Evolutionary conservation across 2,797 vertebrate species (phyloP).

Genomic region (Pampus argenteus): DNA sequence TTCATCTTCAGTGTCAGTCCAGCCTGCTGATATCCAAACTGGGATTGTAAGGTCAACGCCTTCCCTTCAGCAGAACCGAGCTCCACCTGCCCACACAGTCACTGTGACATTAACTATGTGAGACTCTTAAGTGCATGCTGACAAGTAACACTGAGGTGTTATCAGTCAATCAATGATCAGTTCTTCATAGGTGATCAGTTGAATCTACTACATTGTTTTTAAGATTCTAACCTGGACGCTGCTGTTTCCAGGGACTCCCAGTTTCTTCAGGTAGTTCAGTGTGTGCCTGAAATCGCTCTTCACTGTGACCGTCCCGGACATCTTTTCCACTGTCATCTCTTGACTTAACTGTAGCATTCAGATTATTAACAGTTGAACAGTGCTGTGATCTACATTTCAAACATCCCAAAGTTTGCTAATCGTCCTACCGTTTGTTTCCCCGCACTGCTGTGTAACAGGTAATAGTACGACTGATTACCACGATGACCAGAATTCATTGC

Average conservation of each 20-base stretch:
- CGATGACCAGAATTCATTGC: conserved; percentile 73
- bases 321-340: conserved; percentile 75
- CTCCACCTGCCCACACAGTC: conserved; percentile 63
- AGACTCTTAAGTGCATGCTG: neutral
- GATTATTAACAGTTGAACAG: neutral
- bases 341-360: conserved; percentile 77
- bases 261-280: conserved; percentile 73
- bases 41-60: conserved; percentile 66
- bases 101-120: neutral
- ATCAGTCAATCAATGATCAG: neutral
- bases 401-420: neutral
- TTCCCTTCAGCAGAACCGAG: conserved; percentile 69
- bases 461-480: conserved; percentile 59
- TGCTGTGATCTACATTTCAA: neutral
- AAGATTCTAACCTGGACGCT: conserved; percentile 80
- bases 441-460: conserved; percentile 65
- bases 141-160: neutral
- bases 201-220: neutral
- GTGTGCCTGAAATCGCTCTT: conserved; percentile 81
- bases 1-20: conserved; percentile 71
- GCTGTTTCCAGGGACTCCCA: conserved; percentile 78
- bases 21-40: conserved; percentile 69
- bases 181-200: neutral
- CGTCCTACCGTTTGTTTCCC: conserved; percentile 81
- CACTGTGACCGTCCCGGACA: conserved; percentile 62